phyloP scores from a whole-genome alignment of 92 coral and sea anemone genomes.

The Palythoa heliodiscus region DNA sequence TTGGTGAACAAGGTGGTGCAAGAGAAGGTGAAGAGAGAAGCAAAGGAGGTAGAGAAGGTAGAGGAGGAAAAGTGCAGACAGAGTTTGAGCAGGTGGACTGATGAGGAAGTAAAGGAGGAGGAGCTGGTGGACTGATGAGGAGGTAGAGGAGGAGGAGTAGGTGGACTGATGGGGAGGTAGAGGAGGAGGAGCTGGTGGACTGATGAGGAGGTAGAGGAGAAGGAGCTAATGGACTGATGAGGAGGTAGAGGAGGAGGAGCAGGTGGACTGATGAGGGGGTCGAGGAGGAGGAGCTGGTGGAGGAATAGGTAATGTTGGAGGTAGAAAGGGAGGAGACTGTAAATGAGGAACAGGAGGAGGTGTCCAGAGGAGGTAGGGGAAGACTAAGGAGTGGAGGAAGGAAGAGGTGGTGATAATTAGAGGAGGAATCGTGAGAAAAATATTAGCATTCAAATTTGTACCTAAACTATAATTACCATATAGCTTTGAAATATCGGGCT shows the following conservation, averaged over 20 bases:
- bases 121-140: background rate
- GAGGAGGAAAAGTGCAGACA: background rate
- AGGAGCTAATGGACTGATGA: background rate
- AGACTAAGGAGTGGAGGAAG: background rate
- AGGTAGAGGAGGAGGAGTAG: background rate
- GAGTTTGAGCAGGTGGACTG: background rate
- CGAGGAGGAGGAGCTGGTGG: background rate
- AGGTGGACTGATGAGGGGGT: background rate
- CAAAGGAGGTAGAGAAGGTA: background rate
- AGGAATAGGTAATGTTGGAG: background rate
- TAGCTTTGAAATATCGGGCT: constrained; percentile 92
- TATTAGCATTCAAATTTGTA: background rate
- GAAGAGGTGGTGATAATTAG: background rate
- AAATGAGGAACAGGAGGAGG: background rate
- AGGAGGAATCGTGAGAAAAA: background rate
- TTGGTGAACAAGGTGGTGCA: too few relatives aligned
- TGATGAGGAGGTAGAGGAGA: background rate
- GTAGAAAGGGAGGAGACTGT: background rate
- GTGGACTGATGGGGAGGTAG: background rate
- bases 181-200: background rate
- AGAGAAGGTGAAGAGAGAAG: background rate
- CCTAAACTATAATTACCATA: constrained; percentile 63
- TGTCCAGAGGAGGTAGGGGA: background rate
- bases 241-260: background rate
- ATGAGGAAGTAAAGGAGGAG: background rate